Evolutionary conservation across 2,797 vertebrate species (phyloP).

Genomic region (Coreius guichenoti): DNA sequence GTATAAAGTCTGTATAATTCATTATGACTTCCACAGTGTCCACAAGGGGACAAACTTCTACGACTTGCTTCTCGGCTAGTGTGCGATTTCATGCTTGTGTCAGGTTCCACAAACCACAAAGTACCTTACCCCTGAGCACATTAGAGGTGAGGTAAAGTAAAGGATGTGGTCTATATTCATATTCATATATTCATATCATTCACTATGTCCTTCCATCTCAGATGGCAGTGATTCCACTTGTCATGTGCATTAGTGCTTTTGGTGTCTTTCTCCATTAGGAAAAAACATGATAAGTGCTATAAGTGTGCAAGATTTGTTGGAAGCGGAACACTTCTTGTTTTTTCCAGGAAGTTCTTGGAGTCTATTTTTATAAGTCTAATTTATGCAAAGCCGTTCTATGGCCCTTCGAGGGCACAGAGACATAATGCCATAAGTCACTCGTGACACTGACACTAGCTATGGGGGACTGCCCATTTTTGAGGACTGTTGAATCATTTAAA

Average conservation of each 20-base stretch:
- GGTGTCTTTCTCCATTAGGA: conserved; percentile 29
- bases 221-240: conserved; percentile 18
- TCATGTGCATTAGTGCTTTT: conserved; percentile 26
- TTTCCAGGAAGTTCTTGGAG: conserved; percentile 65
- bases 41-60: not conserved
- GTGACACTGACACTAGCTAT: conserved; percentile 77
- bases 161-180: conserved; percentile 37
- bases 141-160: conserved; percentile 33
- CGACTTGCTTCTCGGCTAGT: not conserved
- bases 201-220: conserved; percentile 19
- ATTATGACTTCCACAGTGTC: conserved; percentile 37
- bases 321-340: conserved; percentile 49
- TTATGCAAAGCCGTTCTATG: conserved; percentile 76
- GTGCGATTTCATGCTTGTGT: conserved; percentile 5
- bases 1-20: conserved; percentile 46
- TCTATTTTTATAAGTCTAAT: conserved; percentile 78
- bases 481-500: conserved; percentile 78
- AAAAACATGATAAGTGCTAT: conserved; percentile 43
- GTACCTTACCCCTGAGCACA: conserved; percentile 11
- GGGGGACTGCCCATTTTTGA: conserved; percentile 78
- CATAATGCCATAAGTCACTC: conserved; percentile 80
- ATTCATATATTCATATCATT: conserved; percentile 48
- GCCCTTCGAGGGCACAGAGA: conserved; percentile 71
- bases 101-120: not conserved
- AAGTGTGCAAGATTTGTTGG: conserved; percentile 34